Evolutionary conservation across 2,888 invertebrate genomes (phyloP).

Genomic region (Morinoia aosen): DNA sequence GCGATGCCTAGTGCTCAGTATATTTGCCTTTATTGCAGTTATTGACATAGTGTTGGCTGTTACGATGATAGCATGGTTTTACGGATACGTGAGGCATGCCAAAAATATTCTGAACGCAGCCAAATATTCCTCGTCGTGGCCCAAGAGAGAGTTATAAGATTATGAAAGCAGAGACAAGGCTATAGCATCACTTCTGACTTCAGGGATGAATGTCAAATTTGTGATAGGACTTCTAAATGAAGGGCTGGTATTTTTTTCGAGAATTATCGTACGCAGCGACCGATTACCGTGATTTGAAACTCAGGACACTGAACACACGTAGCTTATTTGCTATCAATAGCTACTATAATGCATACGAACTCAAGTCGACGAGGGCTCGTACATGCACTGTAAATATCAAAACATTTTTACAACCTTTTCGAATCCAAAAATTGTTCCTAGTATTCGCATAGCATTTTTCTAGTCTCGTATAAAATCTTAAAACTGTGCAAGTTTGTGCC

Average conservation of each 20-base stretch:
- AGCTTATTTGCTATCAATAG: too few species aligned
- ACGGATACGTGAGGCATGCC: background rate
- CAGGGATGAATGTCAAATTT: background rate
- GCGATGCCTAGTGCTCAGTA: background rate
- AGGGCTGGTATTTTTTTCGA: background rate
- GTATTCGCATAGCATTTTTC: too few species aligned
- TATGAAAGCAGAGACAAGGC: background rate
- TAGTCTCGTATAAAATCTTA: too few species aligned
- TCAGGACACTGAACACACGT: too few species aligned
- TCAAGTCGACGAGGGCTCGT: too few species aligned
- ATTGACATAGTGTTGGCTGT: background rate
- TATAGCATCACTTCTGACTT: background rate
- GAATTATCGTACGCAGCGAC: background rate
- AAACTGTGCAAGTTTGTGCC: too few species aligned
- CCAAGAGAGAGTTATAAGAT: background rate
- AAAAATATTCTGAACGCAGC: background rate
- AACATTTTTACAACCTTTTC: too few species aligned
- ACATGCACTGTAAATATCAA: too few species aligned
- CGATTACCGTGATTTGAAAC: too few species aligned
- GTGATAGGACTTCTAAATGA: background rate
- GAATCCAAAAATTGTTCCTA: too few species aligned
- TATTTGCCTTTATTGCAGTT: background rate
- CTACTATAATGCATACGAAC: too few species aligned
- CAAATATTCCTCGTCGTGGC: background rate
- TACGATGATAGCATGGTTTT: background rate